Evolutionary conservation across 2,888 invertebrate genomes (phyloP), one percentile per base, ranked within the genome.

Genomic region (Seladonia tumulorum): DNA sequence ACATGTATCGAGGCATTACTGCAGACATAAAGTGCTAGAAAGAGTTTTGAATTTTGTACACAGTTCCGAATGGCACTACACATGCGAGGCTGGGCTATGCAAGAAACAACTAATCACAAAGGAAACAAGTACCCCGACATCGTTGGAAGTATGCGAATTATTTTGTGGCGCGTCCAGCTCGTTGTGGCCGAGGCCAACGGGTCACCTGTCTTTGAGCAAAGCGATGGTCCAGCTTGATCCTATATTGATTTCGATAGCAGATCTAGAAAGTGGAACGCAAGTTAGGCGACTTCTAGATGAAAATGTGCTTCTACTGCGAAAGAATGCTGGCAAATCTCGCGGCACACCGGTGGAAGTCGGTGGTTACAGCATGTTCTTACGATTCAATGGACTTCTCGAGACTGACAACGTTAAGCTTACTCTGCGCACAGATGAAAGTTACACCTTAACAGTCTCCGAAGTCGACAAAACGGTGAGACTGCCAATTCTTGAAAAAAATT

Each of bases 141-240:
- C 95, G 10, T 93, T 97, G 84, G 95, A 96, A 86, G 96, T 96
- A 47, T 97, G 97, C 94, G 96, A 97, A 92, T 95, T 97, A 94
- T 96, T 96, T 93, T 97, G 97, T 91, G 96, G 96, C 47, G 95
- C 96, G 49, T 95, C 95, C 76, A 97, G 96, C 93, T 95, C 96
- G 1, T 91, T 97, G 2, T 97, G 97, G 97, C 97, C 97, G 0
- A 96, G 95, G 90, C 97, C 97, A 0, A 97, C 97, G 0, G 97
- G 97, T 0, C 95, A 95, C 29, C 91, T 96, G 5, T 95, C 96
- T 5, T 92, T 97, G 0, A 96, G 96, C 0, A 96, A 96, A 80
- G 95, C 95, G 88, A 93, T 97, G 53, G 96, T 96, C 90, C 92
- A 95, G 70, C 81, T 96, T 29, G 95, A 96, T 91, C 92, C 95